Base-by-base conservation (phyloP, 2,888 invertebrate genomes). In the Apamea anceps region DNA sequence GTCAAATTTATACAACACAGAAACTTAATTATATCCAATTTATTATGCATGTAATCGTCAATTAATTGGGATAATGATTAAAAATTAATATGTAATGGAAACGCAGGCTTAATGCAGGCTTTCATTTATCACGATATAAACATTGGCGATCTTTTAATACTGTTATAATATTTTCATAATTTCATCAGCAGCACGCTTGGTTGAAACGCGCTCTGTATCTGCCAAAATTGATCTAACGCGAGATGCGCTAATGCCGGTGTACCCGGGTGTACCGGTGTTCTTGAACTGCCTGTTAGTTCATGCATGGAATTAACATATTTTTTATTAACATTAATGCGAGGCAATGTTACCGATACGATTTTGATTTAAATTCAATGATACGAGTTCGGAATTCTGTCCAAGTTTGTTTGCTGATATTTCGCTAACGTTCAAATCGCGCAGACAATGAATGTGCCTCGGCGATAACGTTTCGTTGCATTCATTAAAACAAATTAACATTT, bases 381-480 rank as follows among this genome's bases (percentile, higher is more conserved):
- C 51, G 6, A 80, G 45, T 57, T 37, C 13, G 48, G 32, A 42
- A 54, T 66, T 74, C 72, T 72, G 28, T 65, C 75, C 84, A 84
- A 82, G 84, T 82, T 80, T 75, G 77, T 80, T 74, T 42, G 75
- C 68, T 84, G 75, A 79, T 45, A 73, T 86, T 79, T 63, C 37
- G 68, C 54, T 78, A 68, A 88, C 75, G 42, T 82, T 78, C 15
- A 32, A 73, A 73, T 75, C 37, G 72, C 66, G 45, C 67, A 80
- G 71, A 86, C 87, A 85, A 87, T 88, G 86, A 87, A 84, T 89
- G 82, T 82, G 71, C 68, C 45, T 74, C 79, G 68, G 66, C 54
- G 72, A 86, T 86, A 82, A 81, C 73, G 72, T 87, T 75, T 77
- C 28, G 70, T 76, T 75, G 73, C 78, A 84, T 87, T 83, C 63